These are phyloP conservation scores for Macrobrachium rosenbergii DNA, from an alignment of 1,140 invertebrate genomes.

Conservation along the genomic window DNA sequence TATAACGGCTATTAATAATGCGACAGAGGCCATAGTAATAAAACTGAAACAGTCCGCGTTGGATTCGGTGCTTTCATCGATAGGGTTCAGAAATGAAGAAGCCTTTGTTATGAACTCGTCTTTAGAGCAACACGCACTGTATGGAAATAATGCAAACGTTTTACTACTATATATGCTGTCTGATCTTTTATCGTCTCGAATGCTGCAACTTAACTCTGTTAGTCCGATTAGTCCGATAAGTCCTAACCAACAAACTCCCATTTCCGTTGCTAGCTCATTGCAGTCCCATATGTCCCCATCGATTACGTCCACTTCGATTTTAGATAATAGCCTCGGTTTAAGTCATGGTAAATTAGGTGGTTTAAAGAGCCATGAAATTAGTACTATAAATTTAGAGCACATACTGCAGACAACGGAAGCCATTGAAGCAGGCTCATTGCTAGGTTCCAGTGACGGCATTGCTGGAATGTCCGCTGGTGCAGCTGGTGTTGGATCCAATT, in stretches of 20 bases:
- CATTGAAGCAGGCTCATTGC: slow-evolving; percentile 56
- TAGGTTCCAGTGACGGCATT: slow-evolving; percentile 52
- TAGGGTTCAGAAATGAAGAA: slow-evolving; percentile 60
- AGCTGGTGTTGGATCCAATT: slow-evolving; percentile 39
- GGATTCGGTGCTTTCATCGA: slow-evolving; percentile 37
- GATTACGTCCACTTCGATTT: slow-evolving; percentile 5
- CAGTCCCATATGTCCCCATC: slow-evolving; percentile 34
- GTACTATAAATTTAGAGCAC: slow-evolving; percentile 46
- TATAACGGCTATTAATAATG: slow-evolving; percentile 59
- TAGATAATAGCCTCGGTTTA: slow-evolving; percentile 38
- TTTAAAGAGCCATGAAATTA: slow-evolving; percentile 50
- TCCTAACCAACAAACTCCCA: slow-evolving; percentile 41
- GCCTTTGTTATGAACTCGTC: slow-evolving; percentile 57
- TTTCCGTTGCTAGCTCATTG: slow-evolving; percentile 24
- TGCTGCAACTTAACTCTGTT: slow-evolving; percentile 44
- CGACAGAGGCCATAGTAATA: slow-evolving; percentile 62
- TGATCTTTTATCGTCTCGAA: slow-evolving; percentile 55
- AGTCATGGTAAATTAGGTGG: slow-evolving; percentile 35
- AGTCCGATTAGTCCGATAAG: slow-evolving; percentile 36
- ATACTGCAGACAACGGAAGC: slow-evolving; percentile 62
- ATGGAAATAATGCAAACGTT: slow-evolving; percentile 62
- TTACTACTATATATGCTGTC: slow-evolving; percentile 63
- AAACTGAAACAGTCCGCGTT: slow-evolving; percentile 56
- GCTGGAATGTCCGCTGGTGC: slow-evolving; percentile 43
- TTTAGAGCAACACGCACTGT: slow-evolving; percentile 60